phyloP scores from a whole-genome alignment of 2,888 invertebrate genomes.

The Patella depressa region DNA sequence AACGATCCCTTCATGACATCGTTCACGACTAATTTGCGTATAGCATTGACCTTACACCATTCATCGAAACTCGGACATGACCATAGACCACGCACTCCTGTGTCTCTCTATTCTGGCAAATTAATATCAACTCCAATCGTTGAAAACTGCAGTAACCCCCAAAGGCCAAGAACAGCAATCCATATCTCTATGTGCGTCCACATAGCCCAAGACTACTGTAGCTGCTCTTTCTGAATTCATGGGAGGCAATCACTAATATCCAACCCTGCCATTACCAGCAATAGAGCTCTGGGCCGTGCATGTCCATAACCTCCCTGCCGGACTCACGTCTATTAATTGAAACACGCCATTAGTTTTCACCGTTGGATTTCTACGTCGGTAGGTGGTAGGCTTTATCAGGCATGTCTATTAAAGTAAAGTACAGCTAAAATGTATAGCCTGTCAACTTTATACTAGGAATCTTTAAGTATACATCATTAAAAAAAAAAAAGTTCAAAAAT shows the following conservation, averaged over 20 bases:
- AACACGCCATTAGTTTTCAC: neutral
- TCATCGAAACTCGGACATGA: neutral
- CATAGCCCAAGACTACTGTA: neutral
- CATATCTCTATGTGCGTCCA: neutral
- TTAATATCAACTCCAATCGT: neutral
- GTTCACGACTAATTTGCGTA: no score
- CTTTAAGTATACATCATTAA: no score
- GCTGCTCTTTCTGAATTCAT: neutral
- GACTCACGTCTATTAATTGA: neutral
- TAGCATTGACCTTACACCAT: neutral
- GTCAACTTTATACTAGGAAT: no score
- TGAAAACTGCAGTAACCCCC: neutral
- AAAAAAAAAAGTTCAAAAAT: no score
- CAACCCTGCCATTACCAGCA: neutral
- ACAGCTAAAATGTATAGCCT: no score
- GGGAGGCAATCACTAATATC: neutral
- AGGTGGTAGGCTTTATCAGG: conserved; percentile 31
- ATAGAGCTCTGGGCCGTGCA: neutral
- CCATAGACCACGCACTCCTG: neutral
- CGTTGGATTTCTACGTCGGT: conserved; percentile 23
- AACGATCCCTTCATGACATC: neutral
- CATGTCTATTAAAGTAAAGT: no score
- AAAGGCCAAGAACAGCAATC: neutral
- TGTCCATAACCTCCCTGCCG: neutral
- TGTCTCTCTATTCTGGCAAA: neutral